These are phyloP conservation scores for Lycophotia porphyrea DNA, from an alignment of 2,888 invertebrate genomes.

Conservation along the genomic window DNA sequence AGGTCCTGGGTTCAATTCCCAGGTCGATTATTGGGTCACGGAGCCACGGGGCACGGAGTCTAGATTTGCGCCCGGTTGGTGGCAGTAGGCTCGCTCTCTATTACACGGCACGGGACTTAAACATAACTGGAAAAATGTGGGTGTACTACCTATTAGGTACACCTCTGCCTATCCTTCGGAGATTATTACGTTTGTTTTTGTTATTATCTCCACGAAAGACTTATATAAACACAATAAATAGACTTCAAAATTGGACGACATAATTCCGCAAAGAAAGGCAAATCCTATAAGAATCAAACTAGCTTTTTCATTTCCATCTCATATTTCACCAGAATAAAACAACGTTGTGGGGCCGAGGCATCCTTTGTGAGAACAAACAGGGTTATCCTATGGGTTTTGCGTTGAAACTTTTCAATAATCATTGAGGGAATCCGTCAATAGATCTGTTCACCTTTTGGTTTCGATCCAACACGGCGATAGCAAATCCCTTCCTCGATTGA, in stretches of 20 bases:
- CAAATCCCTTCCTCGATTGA: slow-evolving; percentile 50
- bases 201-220: not conserved
- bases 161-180: too few relatives aligned
- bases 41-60: too few relatives aligned
- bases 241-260: slow-evolving; percentile 33
- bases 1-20: too few relatives aligned
- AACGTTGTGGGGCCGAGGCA: slow-evolving; percentile 72
- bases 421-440: slow-evolving; percentile 82
- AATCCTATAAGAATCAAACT: slow-evolving; percentile 72
- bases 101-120: too few relatives aligned
- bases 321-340: slow-evolving; percentile 77
- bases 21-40: too few relatives aligned
- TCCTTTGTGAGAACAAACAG: slow-evolving; percentile 76
- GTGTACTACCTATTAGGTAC: too few relatives aligned
- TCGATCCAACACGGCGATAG: slow-evolving; percentile 55
- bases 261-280: slow-evolving; percentile 61
- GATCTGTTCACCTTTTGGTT: slow-evolving; percentile 75
- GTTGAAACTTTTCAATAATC: slow-evolving; percentile 85
- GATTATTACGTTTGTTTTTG: not conserved
- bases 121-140: too few relatives aligned
- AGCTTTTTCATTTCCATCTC: slow-evolving; percentile 76
- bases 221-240: slow-evolving; percentile 10
- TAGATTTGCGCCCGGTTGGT: too few relatives aligned
- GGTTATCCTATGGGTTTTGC: slow-evolving; percentile 73
- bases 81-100: too few relatives aligned